Evolutionary conservation across 2,888 invertebrate species (phyloP), one percentile per base, ranked within the genome.

Genomic region (Laspeyria flexula): DNA sequence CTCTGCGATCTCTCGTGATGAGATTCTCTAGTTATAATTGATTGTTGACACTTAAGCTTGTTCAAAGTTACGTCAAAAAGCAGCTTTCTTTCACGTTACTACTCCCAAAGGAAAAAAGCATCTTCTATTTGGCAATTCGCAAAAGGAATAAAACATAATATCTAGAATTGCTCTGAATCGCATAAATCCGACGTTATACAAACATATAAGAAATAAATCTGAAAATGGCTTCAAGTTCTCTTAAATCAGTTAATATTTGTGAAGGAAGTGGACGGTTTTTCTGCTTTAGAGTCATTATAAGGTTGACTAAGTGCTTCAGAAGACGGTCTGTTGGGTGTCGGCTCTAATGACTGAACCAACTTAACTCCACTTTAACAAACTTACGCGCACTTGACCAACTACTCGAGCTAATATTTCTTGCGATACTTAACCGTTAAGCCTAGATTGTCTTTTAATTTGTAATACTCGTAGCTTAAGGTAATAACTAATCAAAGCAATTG

Each of bases 251-350:
- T 39, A 44, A 38, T 50, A 48, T 30, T 42, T 15, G 6, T 23
- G 16, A 4, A 30, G 18, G 5, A 25, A 39, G 18, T 4, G 27
- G 5, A 25, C 11, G 43, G 16, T 23, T 60, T 39, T 39, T 29
- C 41, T 41, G 18, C 12, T 38, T 49, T 23, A 43, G 41, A 67
- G 52, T 48, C 43, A 43, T 48, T 68, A n/a, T n/a, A 65, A 60
- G 60, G 34, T 59, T 48, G 49, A 45, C 44, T 66, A 64, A 72
- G 72, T 62, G 67, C 57, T 67, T 31, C 65, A 52, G 11, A 42
- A 55, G 62, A 30, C 46, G 51, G 50, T n/a, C 60, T 65, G 74
- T 69, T 70, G 52, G 49, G 46, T 50, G 74, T 71, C 72, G 52
- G 47, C 44, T 48, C 53, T 66, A 60, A 55, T 67, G 62, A 67